A percentile compares a stretch with the other conserved stretches of the same genome.
Conservation (phyloP, 2,888 invertebrate species). For the Luffia ferchaultella region DNA sequence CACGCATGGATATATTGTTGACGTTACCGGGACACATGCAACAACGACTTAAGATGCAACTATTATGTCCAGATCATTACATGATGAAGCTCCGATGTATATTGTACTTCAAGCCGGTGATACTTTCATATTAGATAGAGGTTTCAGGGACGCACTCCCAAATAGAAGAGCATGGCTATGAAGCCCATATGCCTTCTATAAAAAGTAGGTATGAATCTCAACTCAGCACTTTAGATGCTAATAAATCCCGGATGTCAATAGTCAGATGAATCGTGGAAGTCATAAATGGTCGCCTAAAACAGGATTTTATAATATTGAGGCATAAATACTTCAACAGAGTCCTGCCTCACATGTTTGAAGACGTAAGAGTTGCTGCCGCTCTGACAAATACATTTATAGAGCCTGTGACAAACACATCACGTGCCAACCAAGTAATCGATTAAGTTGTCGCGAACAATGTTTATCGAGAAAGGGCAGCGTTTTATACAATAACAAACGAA, state of each 20-base stretch:
- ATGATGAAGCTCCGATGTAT: no score
- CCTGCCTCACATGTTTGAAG: slow-evolving; percentile 7
- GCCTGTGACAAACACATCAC: background rate
- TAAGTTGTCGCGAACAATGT: background rate
- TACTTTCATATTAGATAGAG: slow-evolving; percentile 6
- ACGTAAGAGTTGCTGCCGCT: slow-evolving; percentile 15
- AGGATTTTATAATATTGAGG: slow-evolving; percentile 11
- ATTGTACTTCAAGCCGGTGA: slow-evolving; percentile 5
- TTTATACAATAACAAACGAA: background rate
- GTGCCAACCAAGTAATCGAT: background rate
- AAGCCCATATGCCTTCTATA: no score
- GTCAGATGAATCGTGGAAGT: slow-evolving; percentile 15
- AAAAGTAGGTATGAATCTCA: no score
- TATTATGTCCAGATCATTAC: slow-evolving; percentile 9
- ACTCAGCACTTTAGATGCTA: no score
- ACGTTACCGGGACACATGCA: slow-evolving; percentile 16
- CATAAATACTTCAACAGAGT: slow-evolving; percentile 12
- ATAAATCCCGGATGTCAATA: no score
- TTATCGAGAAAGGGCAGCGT: background rate
- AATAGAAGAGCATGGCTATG: background rate
- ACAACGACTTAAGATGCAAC: slow-evolving; percentile 14
- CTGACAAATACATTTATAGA: slow-evolving; percentile 12
- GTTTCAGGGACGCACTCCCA: slow-evolving; percentile 4
- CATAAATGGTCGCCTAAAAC: slow-evolving; percentile 15
- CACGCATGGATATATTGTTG: slow-evolving; percentile 16